phyloP scores from a whole-genome alignment of 2,888 invertebrate genomes.

The Salpingus planirostris region DNA sequence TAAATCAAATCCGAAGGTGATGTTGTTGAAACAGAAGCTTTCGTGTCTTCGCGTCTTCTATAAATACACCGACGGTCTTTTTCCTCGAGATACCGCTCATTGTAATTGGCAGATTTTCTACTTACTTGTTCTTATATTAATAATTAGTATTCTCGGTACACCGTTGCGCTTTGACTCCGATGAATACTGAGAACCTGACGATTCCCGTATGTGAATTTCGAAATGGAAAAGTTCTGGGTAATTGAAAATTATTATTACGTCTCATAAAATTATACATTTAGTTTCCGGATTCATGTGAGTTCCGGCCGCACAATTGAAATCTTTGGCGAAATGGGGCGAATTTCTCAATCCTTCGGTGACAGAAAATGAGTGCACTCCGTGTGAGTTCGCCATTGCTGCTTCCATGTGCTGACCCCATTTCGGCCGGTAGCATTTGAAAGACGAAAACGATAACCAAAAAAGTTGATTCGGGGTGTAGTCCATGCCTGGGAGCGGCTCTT shows the following conservation, averaged over 20 bases:
- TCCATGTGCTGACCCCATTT: not conserved
- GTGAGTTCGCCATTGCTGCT: not conserved
- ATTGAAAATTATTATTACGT: constrained; percentile 31
- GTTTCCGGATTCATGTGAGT: constrained; percentile 26
- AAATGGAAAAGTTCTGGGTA: constrained; percentile 57
- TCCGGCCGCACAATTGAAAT: constrained; percentile 24
- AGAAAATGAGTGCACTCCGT: constrained; percentile 7
- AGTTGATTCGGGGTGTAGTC: constrained; percentile 52
- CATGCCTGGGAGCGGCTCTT: constrained; percentile 60
- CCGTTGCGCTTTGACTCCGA: constrained; percentile 65
- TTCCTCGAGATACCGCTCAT: no score
- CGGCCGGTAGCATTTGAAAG: no score
- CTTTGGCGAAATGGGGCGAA: constrained; percentile 25
- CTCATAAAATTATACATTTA: constrained; percentile 19
- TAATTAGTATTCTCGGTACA: no score
- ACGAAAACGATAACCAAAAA: constrained; percentile 38
- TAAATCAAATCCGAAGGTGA: no score
- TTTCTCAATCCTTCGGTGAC: constrained; percentile 21
- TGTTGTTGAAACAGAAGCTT: no score
- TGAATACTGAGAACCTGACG: constrained; percentile 41
- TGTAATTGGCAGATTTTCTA: no score
- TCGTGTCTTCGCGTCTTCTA: no score
- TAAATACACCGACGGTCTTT: no score
- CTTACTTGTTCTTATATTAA: no score
- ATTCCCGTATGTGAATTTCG: no score